phyloP scores from a whole-genome alignment of 2,797 vertebrate genomes.

The Gephyroberyx darwinii region DNA sequence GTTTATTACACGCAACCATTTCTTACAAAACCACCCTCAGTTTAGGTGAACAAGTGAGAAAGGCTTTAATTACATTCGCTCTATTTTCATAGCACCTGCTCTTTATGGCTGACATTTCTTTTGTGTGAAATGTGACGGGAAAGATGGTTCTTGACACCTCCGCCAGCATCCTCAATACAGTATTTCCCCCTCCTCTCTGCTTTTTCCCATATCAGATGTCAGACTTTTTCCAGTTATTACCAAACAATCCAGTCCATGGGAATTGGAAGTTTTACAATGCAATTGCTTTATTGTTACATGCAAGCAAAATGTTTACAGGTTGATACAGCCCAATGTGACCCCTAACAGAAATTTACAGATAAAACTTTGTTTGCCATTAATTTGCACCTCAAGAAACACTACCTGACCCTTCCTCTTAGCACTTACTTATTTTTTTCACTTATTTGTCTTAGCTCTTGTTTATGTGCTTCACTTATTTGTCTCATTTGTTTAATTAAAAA shows the following conservation, averaged over 20 bases:
- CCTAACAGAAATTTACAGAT: background rate
- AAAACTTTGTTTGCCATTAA: constrained; percentile 15
- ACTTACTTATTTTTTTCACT: no score
- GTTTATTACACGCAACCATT: constrained; percentile 45
- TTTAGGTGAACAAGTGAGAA: constrained; percentile 49
- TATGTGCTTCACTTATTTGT: no score
- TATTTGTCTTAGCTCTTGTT: no score
- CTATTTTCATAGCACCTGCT: constrained; percentile 65
- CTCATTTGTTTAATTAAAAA: no score
- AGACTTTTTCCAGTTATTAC: constrained; percentile 55
- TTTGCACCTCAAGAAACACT: background rate
- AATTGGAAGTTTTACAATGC: constrained; percentile 15
- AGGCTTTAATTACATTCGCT: constrained; percentile 63
- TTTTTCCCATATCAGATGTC: constrained; percentile 61
- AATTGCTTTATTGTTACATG: constrained; percentile 33
- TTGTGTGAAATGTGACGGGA: constrained; percentile 75
- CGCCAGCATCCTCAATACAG: constrained; percentile 64
- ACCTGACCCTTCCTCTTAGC: no score
- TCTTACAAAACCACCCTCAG: constrained; percentile 39
- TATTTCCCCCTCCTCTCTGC: constrained; percentile 40
- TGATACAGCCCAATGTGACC: background rate
- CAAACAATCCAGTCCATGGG: constrained; percentile 49
- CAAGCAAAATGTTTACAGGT: constrained; percentile 13
- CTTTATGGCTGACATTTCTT: constrained; percentile 75
- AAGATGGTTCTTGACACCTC: constrained; percentile 68